A percentile compares a stretch with the other conserved stretches of the same genome.
phyloP scores from a whole-genome alignment of 2,888 invertebrate species.

The Euzophera pinguis region DNA sequence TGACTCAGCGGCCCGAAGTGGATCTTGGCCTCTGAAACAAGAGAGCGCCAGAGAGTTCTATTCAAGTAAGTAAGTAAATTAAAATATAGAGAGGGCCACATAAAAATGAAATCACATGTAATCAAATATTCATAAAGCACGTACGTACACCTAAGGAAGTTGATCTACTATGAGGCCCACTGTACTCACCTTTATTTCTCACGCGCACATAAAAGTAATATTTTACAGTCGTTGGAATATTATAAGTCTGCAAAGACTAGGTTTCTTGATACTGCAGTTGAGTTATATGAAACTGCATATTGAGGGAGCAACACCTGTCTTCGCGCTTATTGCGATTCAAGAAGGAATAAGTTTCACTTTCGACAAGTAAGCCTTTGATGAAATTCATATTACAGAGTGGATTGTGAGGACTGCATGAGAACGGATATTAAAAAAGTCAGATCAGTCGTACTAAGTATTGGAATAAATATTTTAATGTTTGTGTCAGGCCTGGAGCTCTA shows the following conservation, averaged over 20 bases:
- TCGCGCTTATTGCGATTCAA: conserved; percentile 1
- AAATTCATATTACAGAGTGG: conserved; percentile 2
- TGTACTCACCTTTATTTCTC: no score
- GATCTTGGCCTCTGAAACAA: no score
- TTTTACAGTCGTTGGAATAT: neutral
- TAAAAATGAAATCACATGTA: no score
- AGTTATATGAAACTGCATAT: conserved; percentile 12
- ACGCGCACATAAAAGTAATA: neutral
- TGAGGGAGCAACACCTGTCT: conserved; percentile 7
- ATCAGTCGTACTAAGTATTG: neutral
- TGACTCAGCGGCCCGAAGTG: no score
- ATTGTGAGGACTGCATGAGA: neutral
- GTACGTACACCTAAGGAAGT: no score
- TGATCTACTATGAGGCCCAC: no score
- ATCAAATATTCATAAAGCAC: no score
- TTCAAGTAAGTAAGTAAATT: no score
- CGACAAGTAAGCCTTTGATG: conserved; percentile 1
- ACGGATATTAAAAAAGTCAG: neutral
- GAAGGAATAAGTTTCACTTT: conserved; percentile 9
- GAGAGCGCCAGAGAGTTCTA: no score
- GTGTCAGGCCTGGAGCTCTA: no score
- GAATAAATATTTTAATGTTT: no score
- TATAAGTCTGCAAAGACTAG: conserved; percentile 1
- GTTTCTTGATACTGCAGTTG: conserved; percentile 3
- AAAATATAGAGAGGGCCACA: no score